These are phyloP conservation scores for Anoplophora glabripennis DNA, from an alignment of 1,140 invertebrate species.

Conservation along the genomic window DNA sequence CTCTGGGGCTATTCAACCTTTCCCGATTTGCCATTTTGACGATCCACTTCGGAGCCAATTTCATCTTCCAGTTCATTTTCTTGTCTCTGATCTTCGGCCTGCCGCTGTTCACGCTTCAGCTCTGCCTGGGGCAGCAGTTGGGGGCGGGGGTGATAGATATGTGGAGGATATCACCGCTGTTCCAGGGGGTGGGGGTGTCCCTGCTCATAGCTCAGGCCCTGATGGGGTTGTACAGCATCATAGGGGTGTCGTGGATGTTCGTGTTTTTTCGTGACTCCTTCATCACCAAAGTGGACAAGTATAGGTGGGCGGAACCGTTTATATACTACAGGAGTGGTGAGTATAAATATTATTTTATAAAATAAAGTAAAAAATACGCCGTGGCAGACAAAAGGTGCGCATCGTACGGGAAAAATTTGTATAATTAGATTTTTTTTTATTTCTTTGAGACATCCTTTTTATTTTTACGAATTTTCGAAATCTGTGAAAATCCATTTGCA, in stretches of 20 bases:
- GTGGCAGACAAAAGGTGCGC: too few species aligned
- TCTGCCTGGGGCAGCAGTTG: constrained; percentile 81
- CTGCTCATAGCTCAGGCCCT: constrained; percentile 75
- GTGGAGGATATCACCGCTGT: constrained; percentile 90
- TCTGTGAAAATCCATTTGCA: too few species aligned
- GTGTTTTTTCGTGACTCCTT: constrained; percentile 87
- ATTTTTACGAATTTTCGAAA: too few species aligned
- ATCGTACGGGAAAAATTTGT: too few species aligned
- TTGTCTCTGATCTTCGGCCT: constrained; percentile 81
- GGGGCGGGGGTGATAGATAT: constrained; percentile 83
- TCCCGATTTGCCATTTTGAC: constrained; percentile 84
- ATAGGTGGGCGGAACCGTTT: constrained; percentile 78
- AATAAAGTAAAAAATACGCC: too few species aligned
- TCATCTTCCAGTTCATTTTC: constrained; percentile 84
- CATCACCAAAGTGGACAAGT: constrained; percentile 74
- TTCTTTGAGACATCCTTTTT: too few species aligned
- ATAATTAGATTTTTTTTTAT: too few species aligned
- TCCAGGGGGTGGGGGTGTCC: constrained; percentile 78
- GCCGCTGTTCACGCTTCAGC: constrained; percentile 79
- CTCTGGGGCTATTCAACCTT: constrained; percentile 83
- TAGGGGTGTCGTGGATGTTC: constrained; percentile 86
- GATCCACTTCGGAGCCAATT: constrained; percentile 84
- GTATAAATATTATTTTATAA: constrained; percentile 23
- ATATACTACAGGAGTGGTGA: constrained; percentile 64
- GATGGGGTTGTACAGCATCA: constrained; percentile 81